Percentiles rank a stretch among this genome's conserved stretches.
phyloP scores from a whole-genome alignment of 2,113 vertebrate genomes.

The Malaclemys terrapin region DNA sequence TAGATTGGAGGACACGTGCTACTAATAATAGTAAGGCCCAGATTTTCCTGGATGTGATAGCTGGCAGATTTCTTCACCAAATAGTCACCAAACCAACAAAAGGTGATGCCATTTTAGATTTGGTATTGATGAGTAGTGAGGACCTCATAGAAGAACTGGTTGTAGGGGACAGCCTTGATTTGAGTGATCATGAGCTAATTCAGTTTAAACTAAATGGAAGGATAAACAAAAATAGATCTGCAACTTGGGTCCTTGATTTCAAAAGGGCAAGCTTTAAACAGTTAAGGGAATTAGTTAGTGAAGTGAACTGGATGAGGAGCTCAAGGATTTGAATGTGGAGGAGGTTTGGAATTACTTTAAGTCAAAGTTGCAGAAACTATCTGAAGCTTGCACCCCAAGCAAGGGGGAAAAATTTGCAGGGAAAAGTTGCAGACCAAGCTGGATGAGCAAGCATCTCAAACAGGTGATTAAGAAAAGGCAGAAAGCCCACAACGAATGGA shows the following conservation, averaged over 20 bases:
- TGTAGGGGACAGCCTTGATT: neutral
- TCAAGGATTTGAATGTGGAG: neutral
- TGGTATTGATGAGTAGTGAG: too few species aligned
- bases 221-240: neutral
- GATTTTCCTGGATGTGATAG: too few species aligned
- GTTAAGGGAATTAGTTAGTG: neutral
- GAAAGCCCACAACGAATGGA: neutral
- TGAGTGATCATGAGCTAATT: neutral
- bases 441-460: neutral
- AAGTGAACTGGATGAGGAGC: neutral
- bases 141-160: too few species aligned
- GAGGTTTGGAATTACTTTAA: neutral
- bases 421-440: neutral
- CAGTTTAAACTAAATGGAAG: neutral
- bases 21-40: too few species aligned
- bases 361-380: neutral
- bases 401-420: neutral
- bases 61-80: too few species aligned
- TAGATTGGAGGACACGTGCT: too few species aligned
- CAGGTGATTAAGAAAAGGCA: neutral
- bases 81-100: too few species aligned
- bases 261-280: neutral
- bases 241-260: neutral
- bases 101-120: too few species aligned
- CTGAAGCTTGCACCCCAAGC: neutral